Conservation (phyloP, 2,888 invertebrate genomes). For the Allacma fusca region DNA sequence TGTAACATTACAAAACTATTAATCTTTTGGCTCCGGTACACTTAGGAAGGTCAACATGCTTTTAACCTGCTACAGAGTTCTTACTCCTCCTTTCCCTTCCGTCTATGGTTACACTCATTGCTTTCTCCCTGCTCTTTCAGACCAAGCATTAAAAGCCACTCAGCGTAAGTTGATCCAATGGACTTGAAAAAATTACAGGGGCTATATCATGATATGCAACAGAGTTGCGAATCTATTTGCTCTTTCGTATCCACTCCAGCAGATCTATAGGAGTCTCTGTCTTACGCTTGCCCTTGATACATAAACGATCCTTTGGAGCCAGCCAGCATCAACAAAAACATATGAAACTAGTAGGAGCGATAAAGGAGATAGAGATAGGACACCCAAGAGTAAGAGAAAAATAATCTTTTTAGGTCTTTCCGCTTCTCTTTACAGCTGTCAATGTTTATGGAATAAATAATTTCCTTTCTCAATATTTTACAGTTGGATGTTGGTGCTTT, state of each 20-base stretch:
- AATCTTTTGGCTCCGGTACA: slow-evolving; percentile 40
- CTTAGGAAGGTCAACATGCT: slow-evolving; percentile 42
- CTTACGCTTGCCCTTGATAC: slow-evolving; percentile 10
- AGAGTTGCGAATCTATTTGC: slow-evolving; percentile 38
- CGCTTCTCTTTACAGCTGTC: no score
- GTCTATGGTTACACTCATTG: neutral
- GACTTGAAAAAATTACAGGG: slow-evolving; percentile 32
- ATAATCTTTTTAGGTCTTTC: no score
- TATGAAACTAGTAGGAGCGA: no score
- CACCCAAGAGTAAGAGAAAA: no score
- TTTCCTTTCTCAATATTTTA: no score
- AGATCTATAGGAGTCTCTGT: no score
- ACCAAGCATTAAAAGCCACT: slow-evolving; percentile 41
- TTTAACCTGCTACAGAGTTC: slow-evolving; percentile 30
- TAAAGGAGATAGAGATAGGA: no score
- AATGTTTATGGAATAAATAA: no score
- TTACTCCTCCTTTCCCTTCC: neutral
- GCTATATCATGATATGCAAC: slow-evolving; percentile 23
- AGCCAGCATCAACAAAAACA: neutral
- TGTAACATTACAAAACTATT: slow-evolving; percentile 39
- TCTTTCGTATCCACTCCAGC: slow-evolving; percentile 29
- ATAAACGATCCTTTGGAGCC: slow-evolving; percentile 22
- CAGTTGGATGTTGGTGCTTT: no score
- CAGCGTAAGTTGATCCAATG: slow-evolving; percentile 30
- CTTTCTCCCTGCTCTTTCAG: neutral